Evolutionary conservation across 64 coral and sea anemone species (phyloP), one percentile per base, ranked within the genome.

Genomic region (Actinia tenebrosa): DNA sequence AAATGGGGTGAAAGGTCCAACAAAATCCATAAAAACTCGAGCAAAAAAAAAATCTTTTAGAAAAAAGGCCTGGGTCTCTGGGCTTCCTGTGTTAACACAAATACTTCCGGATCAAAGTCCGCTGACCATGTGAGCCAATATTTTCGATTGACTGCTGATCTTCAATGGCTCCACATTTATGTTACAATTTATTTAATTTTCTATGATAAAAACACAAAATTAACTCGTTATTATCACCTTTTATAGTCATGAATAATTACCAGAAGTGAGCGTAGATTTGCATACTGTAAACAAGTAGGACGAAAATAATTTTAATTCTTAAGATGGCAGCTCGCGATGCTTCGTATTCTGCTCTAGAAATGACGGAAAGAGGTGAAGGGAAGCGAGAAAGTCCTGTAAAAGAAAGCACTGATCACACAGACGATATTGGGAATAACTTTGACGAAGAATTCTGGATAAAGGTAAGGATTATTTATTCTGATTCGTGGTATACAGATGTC

Each of bases 361-460:
- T 85, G 83, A 37, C 83, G 27, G 83, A 85, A 43, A 45, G 83
- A 64, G 53, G 52, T 2, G 26, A 17, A 60, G 10, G 11, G 22
- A 17, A 44, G 30, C 37, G 15, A 23, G 83, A 85, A 25, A 23
- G 82, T 19, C 56, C 3, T 23, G 18, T 30, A 13, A 27, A 61
- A 61, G 83, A 54, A 85, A 19, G 56, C 37, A 16, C 19, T 18
- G 56, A 63, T 22, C 54, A 1, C 16, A 85, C 15, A 60, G 83
- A 85, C 23, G 60, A 59, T 18, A 13, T 85, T 16, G 56, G 18
- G 3, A 26, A 60, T 58, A 46, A 85, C 6, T 63, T 85, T 13
- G 26, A 85, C 45, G 83, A 85, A 60, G 52, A 61, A 10, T 85
- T 85, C 63, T 85, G 83, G 83, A 85, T 58, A 42, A 85, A 85